Evolutionary conservation across 2,113 vertebrate genomes (phyloP), one percentile per base, ranked within the genome.

Genomic region (Apus apus): DNA sequence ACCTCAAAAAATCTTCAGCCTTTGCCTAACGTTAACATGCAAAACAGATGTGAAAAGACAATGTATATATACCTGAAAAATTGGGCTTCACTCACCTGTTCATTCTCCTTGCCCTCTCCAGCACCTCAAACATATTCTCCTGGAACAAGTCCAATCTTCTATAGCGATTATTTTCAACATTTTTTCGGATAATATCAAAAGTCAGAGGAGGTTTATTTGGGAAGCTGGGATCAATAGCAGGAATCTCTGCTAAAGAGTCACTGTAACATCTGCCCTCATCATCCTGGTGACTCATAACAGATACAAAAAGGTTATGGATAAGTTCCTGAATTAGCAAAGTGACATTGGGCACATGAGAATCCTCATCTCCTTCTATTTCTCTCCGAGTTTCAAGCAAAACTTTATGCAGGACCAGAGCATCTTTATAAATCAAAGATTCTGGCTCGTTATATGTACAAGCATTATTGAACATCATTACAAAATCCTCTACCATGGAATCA

Each of bases 391-490:
- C 99, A 65, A 99, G 97, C 71, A 99, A 96, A 74, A 99, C 99
- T 91, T 99, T 99, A 96, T 99, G 99, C 53, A 99, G 98, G 64
- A 99, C 98, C 75, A 99, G 97, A 12, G 99, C 99, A 70, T 99
- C 99, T 86, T 99, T 99, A 96, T 99, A 99, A 96, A 99, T 99
- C 90, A 99, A 98, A 58, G 99, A 99, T 91, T 99, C 99, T 0
- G 99, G 99, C 89, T 99, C 99, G 3, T 99, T 99, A 89, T 99
- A 99, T 1, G 99, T 99, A 90, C 99, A 99, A 14, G 99, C 99
- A 0, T 99, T 99, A 96, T 99, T 99, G 98, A 99, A 99, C 99
- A 99, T 99, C 96, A 99, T 98, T 80, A 99, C 99, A 30, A 99
- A 98, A 98, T 99, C 99, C 87, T 99, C 99, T 71, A 99, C 99